These are phyloP conservation scores for Aphidius colemani DNA, from an alignment of 2,888 invertebrate genomes.

Conservation along the genomic window DNA sequence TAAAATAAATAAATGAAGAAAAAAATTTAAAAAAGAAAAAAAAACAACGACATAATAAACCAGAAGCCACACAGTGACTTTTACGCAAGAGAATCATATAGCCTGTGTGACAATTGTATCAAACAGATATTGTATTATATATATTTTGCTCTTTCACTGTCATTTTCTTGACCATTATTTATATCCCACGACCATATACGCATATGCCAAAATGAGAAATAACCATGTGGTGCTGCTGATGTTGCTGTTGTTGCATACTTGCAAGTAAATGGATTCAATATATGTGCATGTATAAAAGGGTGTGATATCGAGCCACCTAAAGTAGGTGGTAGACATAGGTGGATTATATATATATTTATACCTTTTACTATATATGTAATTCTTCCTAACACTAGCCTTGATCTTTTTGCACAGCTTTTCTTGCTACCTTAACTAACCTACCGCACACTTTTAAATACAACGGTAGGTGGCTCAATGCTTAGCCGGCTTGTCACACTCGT, in stretches of 20 bases:
- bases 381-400: too few relatives aligned
- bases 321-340: slow-evolving; percentile 13
- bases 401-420: too few relatives aligned
- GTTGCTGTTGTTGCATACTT: too few relatives aligned
- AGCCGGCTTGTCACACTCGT: slow-evolving; percentile 38
- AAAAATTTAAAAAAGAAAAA: neutral
- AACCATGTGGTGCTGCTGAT: slow-evolving; percentile 18
- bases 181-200: slow-evolving; percentile 35
- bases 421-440: slow-evolving; percentile 47
- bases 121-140: too few relatives aligned
- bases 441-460: slow-evolving; percentile 42
- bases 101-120: too few relatives aligned
- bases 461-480: slow-evolving; percentile 29
- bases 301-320: too few relatives aligned
- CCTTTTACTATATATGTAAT: too few relatives aligned
- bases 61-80: neutral
- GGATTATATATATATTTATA: too few relatives aligned
- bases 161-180: slow-evolving; percentile 41
- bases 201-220: slow-evolving; percentile 8
- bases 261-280: too few relatives aligned
- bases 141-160: too few relatives aligned
- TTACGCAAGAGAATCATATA: too few relatives aligned
- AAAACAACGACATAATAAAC: neutral
- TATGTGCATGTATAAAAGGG: too few relatives aligned
- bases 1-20: neutral